A percentile compares a stretch with the other conserved stretches of the same genome.
phyloP scores from a whole-genome alignment of 92 coral and sea anemone species.

The Isaurus tuberculatus region DNA sequence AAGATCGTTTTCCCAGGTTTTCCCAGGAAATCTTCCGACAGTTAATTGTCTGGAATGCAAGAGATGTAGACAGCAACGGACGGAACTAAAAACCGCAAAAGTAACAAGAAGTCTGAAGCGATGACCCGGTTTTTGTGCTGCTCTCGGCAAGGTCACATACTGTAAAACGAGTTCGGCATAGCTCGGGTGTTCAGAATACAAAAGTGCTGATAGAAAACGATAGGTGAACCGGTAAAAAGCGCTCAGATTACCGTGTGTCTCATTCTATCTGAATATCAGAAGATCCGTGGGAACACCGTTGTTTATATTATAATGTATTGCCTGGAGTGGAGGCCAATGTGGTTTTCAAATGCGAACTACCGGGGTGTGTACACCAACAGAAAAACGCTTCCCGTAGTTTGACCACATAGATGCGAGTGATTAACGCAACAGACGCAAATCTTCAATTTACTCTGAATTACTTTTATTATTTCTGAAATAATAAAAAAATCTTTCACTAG shows the following conservation, averaged over 20 bases:
- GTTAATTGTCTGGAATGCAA: constrained; percentile 31
- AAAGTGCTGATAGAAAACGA: not conserved
- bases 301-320: constrained; percentile 15
- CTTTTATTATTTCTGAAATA: too few species aligned
- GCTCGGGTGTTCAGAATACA: constrained; percentile 16
- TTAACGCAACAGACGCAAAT: not conserved
- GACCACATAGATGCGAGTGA: not conserved
- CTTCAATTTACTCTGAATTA: too few species aligned
- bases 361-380: constrained; percentile 33
- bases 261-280: constrained; percentile 26
- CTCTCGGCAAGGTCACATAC: constrained; percentile 13
- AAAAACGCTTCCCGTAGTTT: constrained; percentile 30
- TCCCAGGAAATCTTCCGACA: constrained; percentile 38
- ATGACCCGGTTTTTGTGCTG: not conserved
- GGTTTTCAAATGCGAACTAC: constrained; percentile 5
- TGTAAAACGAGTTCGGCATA: constrained; percentile 20
- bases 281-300: constrained; percentile 45
- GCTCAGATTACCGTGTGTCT: not conserved
- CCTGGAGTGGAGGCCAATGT: not conserved
- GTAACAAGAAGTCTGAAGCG: not conserved
- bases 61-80: constrained; percentile 1
- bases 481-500: too few species aligned
- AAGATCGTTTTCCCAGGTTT: constrained; percentile 24
- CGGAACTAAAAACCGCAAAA: constrained; percentile 39
- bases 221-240: not conserved